phyloP scores from a whole-genome alignment of 2,797 vertebrate species.

The Acestrorhynchus altus region DNA sequence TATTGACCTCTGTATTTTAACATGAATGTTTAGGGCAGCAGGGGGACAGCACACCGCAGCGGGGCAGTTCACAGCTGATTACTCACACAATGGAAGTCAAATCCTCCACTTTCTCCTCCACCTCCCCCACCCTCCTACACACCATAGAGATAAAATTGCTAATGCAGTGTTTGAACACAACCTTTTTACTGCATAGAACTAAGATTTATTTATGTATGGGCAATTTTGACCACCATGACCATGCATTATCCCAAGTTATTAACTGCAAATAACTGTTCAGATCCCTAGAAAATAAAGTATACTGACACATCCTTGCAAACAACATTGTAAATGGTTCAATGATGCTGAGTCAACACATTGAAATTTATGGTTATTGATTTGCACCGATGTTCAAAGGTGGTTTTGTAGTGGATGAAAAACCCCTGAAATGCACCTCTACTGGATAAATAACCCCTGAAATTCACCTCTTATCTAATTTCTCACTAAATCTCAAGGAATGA shows the following conservation, averaged over 20 bases:
- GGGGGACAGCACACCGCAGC: constrained; percentile 37
- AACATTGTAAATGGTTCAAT: background rate
- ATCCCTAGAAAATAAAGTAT: background rate
- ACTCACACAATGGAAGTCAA: constrained; percentile 51
- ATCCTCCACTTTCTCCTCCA: constrained; percentile 49
- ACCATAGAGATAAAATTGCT: background rate
- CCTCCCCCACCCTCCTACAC: constrained; percentile 20
- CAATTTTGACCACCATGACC: background rate
- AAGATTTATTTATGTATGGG: background rate
- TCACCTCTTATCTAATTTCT: too few relatives aligned
- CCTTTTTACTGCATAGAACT: too few relatives aligned
- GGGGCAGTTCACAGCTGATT: constrained; percentile 53
- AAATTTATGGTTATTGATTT: background rate
- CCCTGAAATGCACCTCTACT: background rate
- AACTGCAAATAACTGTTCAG: background rate
- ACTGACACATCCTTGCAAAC: background rate
- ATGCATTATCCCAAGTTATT: background rate
- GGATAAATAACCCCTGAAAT: too few relatives aligned
- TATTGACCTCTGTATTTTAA: constrained; percentile 20
- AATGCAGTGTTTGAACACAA: constrained; percentile 5
- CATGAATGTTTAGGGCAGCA: constrained; percentile 46
- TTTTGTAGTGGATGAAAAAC: background rate
- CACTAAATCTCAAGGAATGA: too few relatives aligned
- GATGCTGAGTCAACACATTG: background rate
- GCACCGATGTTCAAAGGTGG: background rate